These are phyloP conservation scores for Hyperoplus lanceolatus DNA, from an alignment of 2,797 vertebrate species.

Conservation along the genomic window DNA sequence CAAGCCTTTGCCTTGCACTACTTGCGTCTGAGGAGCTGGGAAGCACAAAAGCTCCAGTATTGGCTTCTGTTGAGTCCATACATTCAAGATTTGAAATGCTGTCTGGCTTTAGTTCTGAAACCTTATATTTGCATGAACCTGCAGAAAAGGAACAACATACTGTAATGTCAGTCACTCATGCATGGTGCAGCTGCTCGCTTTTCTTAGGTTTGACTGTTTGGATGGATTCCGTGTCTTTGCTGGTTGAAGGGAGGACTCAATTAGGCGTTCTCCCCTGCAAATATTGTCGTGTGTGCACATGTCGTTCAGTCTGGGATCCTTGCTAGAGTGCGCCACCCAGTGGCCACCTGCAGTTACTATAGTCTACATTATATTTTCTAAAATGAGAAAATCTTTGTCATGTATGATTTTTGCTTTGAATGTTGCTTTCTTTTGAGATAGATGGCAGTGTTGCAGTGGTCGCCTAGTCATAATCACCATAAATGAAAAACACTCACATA, in stretches of 20 bases:
- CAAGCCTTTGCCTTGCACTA: neutral
- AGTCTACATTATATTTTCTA: too few species aligned
- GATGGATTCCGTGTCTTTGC: neutral
- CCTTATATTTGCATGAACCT: neutral
- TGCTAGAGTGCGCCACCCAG: constrained; percentile 44
- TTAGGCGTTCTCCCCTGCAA: neutral
- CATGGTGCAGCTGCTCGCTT: neutral
- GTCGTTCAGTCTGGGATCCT: constrained; percentile 1
- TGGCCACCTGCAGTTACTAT: constrained; percentile 9
- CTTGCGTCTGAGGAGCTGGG: neutral
- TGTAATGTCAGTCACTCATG: too few species aligned
- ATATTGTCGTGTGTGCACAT: neutral
- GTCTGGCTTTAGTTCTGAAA: constrained; percentile 6
- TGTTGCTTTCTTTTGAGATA: too few species aligned
- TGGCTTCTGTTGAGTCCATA: neutral
- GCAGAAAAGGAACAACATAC: neutral
- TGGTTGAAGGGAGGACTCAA: neutral
- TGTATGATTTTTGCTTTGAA: too few species aligned
- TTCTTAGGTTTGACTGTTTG: neutral
- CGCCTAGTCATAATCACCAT: too few species aligned
- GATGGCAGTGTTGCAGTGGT: too few species aligned
- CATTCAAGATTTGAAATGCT: neutral
- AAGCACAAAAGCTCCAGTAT: constrained; percentile 9
- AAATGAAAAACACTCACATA: too few species aligned
- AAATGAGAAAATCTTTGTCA: too few species aligned